Evolutionary conservation across 2,797 vertebrate genomes (phyloP).

Genomic region (Vultur gryphus): DNA sequence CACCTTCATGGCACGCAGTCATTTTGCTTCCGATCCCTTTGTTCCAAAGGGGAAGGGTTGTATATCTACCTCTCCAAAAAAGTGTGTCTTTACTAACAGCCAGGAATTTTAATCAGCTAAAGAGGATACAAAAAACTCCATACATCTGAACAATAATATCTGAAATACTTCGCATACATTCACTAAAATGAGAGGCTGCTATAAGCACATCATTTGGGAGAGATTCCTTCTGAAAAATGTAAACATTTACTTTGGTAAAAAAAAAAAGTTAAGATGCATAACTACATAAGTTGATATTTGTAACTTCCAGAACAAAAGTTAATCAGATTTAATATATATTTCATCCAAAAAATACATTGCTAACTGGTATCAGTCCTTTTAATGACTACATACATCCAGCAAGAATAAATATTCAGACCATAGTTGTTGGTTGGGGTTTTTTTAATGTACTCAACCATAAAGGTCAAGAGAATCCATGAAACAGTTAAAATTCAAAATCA

Average conservation of each 20-base stretch:
- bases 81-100: neutral
- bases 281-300: neutral
- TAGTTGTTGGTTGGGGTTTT: fast-evolving
- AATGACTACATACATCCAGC: neutral
- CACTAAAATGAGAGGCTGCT: neutral
- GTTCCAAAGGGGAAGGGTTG: neutral
- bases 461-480: constrained; percentile 18
- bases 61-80: neutral
- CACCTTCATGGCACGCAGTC: neutral
- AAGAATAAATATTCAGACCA: neutral
- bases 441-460: neutral
- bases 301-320: neutral
- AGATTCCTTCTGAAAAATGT: neutral
- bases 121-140: neutral
- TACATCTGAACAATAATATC: neutral
- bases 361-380: neutral
- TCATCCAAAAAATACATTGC: neutral
- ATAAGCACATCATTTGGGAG: neutral
- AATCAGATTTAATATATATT: neutral
- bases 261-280: neutral
- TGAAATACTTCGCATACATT: fast-evolving
- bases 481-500: constrained; percentile 11
- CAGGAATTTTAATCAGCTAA: neutral
- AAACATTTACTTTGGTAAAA: neutral
- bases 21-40: neutral